A percentile compares a stretch with the other conserved stretches of the same genome.
Conservation (phyloP, 2,888 invertebrate genomes). For the Caradrina kadenii region DNA sequence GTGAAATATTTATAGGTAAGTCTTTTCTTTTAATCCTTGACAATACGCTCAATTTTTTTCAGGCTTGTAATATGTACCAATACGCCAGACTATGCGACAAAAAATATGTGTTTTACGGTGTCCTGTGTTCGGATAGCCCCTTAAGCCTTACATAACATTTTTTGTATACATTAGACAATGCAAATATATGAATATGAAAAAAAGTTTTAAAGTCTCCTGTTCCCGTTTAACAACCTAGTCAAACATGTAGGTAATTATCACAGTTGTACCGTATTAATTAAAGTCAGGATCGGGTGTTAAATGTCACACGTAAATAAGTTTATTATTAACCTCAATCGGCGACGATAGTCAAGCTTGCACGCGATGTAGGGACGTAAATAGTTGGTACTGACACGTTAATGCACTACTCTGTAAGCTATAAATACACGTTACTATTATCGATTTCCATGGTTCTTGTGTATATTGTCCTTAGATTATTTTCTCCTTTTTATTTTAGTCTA, state of each 20-base stretch:
- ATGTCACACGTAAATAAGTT: conserved; percentile 20
- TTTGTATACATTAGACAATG: too few species aligned
- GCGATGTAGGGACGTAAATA: conserved; percentile 20
- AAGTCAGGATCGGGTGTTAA: background rate
- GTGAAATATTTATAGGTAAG: too few species aligned
- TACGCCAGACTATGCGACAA: too few species aligned
- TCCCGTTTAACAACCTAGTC: background rate
- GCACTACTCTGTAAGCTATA: conserved; percentile 6
- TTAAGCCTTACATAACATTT: too few species aligned
- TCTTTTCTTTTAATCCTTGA: too few species aligned
- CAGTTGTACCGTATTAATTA: conserved; percentile 5
- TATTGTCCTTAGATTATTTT: background rate
- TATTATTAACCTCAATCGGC: conserved; percentile 20
- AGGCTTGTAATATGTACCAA: too few species aligned
- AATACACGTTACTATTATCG: background rate
- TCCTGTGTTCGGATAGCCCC: too few species aligned
- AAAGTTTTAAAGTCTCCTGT: too few species aligned
- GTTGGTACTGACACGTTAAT: conserved; percentile 9
- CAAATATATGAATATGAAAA: too few species aligned
- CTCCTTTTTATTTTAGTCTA: too few species aligned
- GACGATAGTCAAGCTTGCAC: conserved; percentile 16
- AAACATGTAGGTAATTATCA: background rate
- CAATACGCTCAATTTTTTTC: too few species aligned
- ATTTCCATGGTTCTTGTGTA: background rate
- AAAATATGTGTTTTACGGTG: too few species aligned